A percentile compares a stretch with the other conserved stretches of the same genome.
These are phyloP conservation scores for Pollenia labialis DNA, from an alignment of 2,888 invertebrate species.

Conservation along the genomic window DNA sequence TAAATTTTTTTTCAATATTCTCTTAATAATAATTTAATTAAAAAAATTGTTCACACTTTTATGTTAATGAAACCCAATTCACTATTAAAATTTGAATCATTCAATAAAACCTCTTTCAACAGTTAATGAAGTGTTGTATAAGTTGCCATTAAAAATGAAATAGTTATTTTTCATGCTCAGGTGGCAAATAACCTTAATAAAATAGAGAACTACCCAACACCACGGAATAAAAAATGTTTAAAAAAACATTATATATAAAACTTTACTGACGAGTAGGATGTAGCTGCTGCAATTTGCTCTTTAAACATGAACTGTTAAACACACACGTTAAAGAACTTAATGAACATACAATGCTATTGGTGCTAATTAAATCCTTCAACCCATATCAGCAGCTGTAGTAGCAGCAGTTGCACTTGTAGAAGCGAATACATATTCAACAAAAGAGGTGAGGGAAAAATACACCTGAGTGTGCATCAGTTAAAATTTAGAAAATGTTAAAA, in stretches of 20 bases:
- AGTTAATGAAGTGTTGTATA: constrained; percentile 22
- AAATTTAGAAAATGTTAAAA: neutral
- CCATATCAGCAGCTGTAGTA: constrained; percentile 11
- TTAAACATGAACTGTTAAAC: constrained; percentile 21
- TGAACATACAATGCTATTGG: constrained; percentile 38
- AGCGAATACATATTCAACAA: neutral
- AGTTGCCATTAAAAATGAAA: neutral
- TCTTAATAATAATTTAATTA: constrained; percentile 30
- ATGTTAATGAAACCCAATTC: constrained; percentile 31
- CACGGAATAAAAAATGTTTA: neutral
- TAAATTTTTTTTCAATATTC: neutral
- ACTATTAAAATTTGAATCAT: constrained; percentile 39
- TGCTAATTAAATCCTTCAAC: constrained; percentile 10
- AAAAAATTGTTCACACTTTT: constrained; percentile 4
- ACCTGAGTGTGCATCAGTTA: neutral
- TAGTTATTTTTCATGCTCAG: constrained; percentile 36
- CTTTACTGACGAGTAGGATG: constrained; percentile 35
- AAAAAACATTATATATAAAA: constrained; percentile 18
- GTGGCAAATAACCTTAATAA: neutral
- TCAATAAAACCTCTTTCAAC: constrained; percentile 3
- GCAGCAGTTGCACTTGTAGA: too few relatives aligned
- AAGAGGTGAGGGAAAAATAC: neutral
- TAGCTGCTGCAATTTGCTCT: constrained; percentile 42
- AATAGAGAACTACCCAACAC: neutral
- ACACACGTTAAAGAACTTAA: constrained; percentile 15